phyloP scores from a whole-genome alignment of 2,797 vertebrate species.

The Gambusia yucatana region DNA sequence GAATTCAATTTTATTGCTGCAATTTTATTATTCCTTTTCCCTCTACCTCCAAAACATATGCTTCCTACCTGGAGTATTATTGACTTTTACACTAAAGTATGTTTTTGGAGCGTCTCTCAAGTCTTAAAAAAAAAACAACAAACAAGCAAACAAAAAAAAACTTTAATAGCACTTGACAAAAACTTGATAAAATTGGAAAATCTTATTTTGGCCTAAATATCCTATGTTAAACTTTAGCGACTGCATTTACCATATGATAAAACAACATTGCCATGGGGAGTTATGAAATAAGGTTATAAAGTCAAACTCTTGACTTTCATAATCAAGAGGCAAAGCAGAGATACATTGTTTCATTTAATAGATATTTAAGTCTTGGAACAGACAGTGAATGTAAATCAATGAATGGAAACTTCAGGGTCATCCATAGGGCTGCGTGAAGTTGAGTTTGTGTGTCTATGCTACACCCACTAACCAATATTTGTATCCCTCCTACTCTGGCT shows the following conservation, averaged over 20 bases:
- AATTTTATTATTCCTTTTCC: neutral
- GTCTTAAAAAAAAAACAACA: neutral
- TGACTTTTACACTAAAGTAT: neutral
- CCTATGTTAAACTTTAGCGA: neutral
- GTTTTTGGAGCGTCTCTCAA: neutral
- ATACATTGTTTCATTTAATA: conserved; percentile 45
- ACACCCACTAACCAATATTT: conserved; percentile 54
- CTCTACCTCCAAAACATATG: neutral
- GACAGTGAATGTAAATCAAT: conserved; percentile 48
- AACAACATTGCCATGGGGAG: neutral
- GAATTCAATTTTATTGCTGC: no score
- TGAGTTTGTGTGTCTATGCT: conserved; percentile 9
- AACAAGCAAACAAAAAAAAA: neutral
- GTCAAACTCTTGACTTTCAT: conserved; percentile 24
- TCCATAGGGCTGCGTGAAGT: conserved; percentile 26
- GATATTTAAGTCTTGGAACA: conserved; percentile 29
- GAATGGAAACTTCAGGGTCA: conserved; percentile 39
- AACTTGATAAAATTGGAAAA: neutral
- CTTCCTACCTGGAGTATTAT: neutral
- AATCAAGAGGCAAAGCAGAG: conserved; percentile 13
- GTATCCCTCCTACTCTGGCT: conserved; percentile 52
- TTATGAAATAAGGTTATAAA: conserved; percentile 13
- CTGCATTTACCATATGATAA: neutral
- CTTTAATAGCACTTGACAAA: neutral
- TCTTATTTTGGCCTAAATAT: neutral